Conservation (phyloP, 2,888 invertebrate species). For the Eristalis tenax region DNA sequence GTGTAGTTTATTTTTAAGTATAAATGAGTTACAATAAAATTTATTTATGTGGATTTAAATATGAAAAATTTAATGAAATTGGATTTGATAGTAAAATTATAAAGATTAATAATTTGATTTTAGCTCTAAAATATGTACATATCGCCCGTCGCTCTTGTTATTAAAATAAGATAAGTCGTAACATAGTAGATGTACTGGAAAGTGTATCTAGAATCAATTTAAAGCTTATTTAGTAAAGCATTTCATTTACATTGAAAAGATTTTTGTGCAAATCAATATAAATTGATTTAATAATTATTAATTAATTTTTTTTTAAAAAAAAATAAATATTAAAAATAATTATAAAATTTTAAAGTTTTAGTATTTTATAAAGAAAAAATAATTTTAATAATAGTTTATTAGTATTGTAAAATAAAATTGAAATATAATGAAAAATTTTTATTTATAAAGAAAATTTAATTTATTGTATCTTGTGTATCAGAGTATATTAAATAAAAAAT, state of each 20-base stretch:
- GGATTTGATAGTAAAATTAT: constrained; percentile 86
- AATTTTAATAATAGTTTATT: constrained; percentile 83
- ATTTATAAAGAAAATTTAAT: constrained; percentile 83
- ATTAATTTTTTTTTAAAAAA: constrained; percentile 76
- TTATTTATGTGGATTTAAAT: constrained; percentile 80
- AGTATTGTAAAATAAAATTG: constrained; percentile 84
- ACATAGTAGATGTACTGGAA: constrained; percentile 91
- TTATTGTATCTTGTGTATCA: constrained; percentile 89
- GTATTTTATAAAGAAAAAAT: constrained; percentile 83
- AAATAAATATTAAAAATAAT: constrained; percentile 80
- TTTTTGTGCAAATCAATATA: constrained; percentile 81
- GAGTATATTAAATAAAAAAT: constrained; percentile 84
- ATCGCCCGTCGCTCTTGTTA: constrained; percentile 90
- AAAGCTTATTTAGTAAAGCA: constrained; percentile 84
- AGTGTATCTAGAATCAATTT: constrained; percentile 86
- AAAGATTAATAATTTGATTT: constrained; percentile 83
- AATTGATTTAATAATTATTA: constrained; percentile 77
- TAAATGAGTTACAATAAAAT: constrained; percentile 86
- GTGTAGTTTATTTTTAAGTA: constrained; percentile 86
- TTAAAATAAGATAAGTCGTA: constrained; percentile 89
- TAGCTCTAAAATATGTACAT: constrained; percentile 87
- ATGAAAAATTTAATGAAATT: constrained; percentile 83
- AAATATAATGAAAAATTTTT: constrained; percentile 82
- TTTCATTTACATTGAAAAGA: constrained; percentile 87
- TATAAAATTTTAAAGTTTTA: constrained; percentile 80